Evolutionary conservation across 2,888 invertebrate species (phyloP).

Genomic region (Lasioglossum vierecki): DNA sequence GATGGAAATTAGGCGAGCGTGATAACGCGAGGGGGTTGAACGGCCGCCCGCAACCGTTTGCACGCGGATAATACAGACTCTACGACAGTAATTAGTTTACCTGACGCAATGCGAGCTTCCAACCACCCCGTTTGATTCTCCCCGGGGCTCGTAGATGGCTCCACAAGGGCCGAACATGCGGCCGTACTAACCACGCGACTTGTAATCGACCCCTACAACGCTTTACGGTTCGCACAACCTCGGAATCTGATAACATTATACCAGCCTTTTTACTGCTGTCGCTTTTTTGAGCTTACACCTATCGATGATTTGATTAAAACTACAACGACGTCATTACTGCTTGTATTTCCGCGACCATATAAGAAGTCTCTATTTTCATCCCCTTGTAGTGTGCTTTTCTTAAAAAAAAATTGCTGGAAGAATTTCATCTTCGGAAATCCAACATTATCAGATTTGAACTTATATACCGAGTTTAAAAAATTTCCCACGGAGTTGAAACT

Average conservation of each 20-base stretch:
- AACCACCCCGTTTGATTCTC: slow-evolving; percentile 47
- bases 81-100: slow-evolving; percentile 58
- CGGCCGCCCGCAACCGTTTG: neutral
- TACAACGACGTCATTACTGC: neutral
- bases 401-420: fast-evolving
- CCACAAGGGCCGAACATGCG: slow-evolving; percentile 46
- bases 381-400: neutral
- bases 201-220: neutral
- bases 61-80: slow-evolving; percentile 57
- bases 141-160: slow-evolving; percentile 65
- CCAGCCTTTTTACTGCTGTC: neutral
- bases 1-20: neutral
- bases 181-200: neutral
- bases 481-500: neutral
- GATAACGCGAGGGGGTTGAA: neutral
- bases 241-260: neutral
- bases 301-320: neutral
- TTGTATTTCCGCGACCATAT: neutral
- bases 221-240: neutral
- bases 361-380: neutral
- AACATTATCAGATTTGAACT: neutral
- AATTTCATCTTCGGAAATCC: neutral
- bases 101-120: slow-evolving; percentile 48
- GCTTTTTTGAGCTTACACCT: neutral
- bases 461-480: neutral